Percentiles rank a stretch among this genome's conserved stretches.
Conservation (phyloP, 2,113 vertebrate genomes). For the Mormoops blainvillei region DNA sequence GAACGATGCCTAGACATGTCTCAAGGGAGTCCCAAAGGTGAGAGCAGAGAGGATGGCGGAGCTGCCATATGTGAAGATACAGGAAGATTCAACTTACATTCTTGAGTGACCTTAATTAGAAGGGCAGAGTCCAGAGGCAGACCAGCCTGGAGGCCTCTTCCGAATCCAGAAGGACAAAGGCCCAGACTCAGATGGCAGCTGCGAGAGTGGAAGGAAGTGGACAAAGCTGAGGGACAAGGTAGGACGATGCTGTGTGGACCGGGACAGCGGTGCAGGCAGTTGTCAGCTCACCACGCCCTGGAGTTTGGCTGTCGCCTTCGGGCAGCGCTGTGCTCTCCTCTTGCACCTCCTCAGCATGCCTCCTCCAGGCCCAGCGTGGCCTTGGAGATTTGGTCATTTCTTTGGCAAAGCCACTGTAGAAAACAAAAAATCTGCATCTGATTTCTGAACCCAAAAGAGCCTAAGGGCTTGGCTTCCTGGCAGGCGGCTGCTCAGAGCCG, state of each 20-base stretch:
- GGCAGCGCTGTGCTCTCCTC: background rate
- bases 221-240: background rate
- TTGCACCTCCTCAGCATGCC: background rate
- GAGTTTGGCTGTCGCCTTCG: background rate
- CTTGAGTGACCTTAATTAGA: background rate
- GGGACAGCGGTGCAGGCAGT: too few species aligned
- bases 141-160: background rate
- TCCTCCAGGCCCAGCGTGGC: background rate
- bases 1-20: background rate
- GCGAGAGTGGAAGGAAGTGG: too few species aligned
- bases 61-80: background rate
- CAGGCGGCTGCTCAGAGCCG: background rate
- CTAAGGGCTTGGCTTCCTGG: background rate
- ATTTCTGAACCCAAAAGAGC: background rate
- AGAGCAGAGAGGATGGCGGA: background rate
- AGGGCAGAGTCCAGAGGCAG: background rate
- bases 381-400: background rate
- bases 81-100: background rate
- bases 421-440: rapidly evolving
- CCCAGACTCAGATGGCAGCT: rapidly evolving
- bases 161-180: too few species aligned
- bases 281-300: background rate
- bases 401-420: background rate
- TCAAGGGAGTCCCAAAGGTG: background rate
- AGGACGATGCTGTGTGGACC: rapidly evolving